Evolutionary conservation across 2,797 vertebrate species (phyloP), one percentile per base, ranked within the genome.

Genomic region (Mionectes olivaceus): DNA sequence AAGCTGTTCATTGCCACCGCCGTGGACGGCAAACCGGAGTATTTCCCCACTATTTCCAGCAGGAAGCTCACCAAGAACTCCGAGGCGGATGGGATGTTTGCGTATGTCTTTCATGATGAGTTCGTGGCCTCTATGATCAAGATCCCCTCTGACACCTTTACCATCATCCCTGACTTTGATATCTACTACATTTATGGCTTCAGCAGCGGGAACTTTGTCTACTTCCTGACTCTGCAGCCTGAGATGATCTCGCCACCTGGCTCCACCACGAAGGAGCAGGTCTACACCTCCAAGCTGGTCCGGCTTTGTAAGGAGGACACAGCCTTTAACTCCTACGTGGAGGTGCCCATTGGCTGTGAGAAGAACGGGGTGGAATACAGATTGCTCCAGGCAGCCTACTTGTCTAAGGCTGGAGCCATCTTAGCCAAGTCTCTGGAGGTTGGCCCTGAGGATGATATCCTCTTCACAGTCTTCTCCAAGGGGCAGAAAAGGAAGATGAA

Each of bases 101-200:
- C 99, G 0, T 99, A 99, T 0, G 99, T 99, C 96, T 99, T 99
- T 97, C 99, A 99, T 0, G 99, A 99, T 3, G 99, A 99, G 95
- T 99, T 99, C 96, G 99, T 99, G 96, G 99, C 99, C 52, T 99
- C 99, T 2, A 99, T 99, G 99, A 99, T 99, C 94, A 99, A 99
- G 96, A 99, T 99, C 95, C 99, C 99, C 7, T 99, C 99, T 0
- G 99, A 99, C 78, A 99, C 99, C 16, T 99, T 99, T 92, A 99
- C 99, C 3, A 98, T 99, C 84, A 99, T 99, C 94, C 99, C 99
- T 0, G 99, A 99, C 97, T 99, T 99, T 33, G 99, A 99, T 84
- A 99, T 99, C 85, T 99, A 99, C 96, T 99, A 99, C 53, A 98
- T 99, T 94, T 99, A 99, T 6, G 99, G 99, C 91, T 99, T 99